Percentiles rank a stretch among this genome's conserved stretches.
phyloP scores from a whole-genome alignment of 2,797 vertebrate genomes.

The Ptychadena robeensis region DNA sequence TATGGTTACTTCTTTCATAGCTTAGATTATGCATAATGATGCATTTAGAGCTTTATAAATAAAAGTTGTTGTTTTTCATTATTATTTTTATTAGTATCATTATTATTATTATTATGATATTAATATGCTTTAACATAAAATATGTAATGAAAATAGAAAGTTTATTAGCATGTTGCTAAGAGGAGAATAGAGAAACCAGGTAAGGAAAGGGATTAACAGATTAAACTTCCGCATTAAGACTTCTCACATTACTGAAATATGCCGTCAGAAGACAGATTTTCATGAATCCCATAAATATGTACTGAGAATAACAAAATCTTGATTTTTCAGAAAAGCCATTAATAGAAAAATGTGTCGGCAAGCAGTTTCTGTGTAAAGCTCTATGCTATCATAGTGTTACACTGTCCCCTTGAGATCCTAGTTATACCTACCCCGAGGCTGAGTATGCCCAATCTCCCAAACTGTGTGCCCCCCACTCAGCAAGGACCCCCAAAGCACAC shows the following conservation, averaged over 20 bases:
- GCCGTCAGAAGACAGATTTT: neutral
- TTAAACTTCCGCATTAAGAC: too few relatives aligned
- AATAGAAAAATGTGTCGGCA: neutral
- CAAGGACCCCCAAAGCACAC: neutral
- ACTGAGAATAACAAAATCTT: neutral
- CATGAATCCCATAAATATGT: neutral
- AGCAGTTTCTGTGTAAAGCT: neutral
- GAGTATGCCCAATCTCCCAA: neutral
- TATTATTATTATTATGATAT: too few relatives aligned
- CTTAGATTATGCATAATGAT: too few relatives aligned
- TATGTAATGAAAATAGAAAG: too few relatives aligned
- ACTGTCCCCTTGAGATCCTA: neutral
- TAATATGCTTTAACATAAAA: too few relatives aligned
- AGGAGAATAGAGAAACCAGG: too few relatives aligned
- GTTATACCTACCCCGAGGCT: constrained; percentile 10
- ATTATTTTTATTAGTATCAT: too few relatives aligned
- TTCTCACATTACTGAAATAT: neutral
- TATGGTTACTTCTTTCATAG: too few relatives aligned
- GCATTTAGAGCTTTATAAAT: too few relatives aligned
- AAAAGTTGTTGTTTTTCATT: too few relatives aligned
- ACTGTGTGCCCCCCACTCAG: neutral
- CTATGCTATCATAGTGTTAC: neutral
- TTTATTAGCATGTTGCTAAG: too few relatives aligned
- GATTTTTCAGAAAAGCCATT: neutral
- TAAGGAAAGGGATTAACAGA: too few relatives aligned